Evolutionary conservation across 1,140 invertebrate genomes (phyloP).

Genomic region (Bombus pascuorum): DNA sequence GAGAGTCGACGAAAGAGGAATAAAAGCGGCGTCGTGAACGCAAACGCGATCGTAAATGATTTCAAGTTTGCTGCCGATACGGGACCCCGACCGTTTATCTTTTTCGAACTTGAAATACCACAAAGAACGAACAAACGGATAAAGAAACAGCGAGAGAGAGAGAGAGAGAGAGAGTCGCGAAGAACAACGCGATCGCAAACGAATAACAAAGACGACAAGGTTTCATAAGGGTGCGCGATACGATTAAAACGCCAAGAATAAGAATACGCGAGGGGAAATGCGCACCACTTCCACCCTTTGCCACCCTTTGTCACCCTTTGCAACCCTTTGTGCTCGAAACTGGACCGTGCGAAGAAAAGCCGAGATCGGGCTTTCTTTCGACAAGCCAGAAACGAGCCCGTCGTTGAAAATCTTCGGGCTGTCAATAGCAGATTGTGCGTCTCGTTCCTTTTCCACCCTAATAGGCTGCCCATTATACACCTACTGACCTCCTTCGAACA

Average conservation of each 20-base stretch:
- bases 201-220: not conserved
- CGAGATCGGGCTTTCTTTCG: not conserved
- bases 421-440: constrained; percentile 37
- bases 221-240: not conserved
- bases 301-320: not conserved
- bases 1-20: not conserved
- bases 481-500: constrained; percentile 26
- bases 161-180: too few species aligned
- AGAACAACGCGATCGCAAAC: too few species aligned
- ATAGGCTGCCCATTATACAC: constrained; percentile 2
- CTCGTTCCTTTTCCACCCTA: not conserved
- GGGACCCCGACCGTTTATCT: too few species aligned
- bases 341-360: not conserved
- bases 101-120: too few species aligned
- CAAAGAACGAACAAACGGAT: too few species aligned
- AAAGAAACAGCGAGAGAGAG: too few species aligned
- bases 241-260: constrained; percentile 17
- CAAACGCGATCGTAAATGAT: not conserved
- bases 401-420: not conserved
- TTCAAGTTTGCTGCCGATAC: not conserved
- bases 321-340: not conserved
- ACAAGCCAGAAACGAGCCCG: constrained; percentile 8
- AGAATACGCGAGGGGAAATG: not conserved
- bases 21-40: not conserved
- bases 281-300: not conserved